Conservation (phyloP, 1,140 invertebrate genomes). For the Odontomachus brunneus region DNA sequence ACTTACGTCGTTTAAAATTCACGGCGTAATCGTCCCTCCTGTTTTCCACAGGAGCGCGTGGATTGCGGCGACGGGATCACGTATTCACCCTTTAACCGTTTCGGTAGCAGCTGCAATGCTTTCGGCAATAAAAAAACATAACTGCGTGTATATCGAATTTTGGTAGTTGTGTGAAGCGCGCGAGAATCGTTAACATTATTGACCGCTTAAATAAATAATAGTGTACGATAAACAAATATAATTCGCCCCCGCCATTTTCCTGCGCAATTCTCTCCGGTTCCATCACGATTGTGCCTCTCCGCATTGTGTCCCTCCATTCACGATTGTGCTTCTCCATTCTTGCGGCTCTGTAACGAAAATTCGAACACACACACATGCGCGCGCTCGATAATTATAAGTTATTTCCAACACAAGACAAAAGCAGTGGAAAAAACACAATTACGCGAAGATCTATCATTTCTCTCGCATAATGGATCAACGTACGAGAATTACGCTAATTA, state of each 20-base stretch:
- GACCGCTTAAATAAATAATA: constrained; percentile 14
- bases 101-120: constrained; percentile 29
- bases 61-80: constrained; percentile 40
- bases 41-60: constrained; percentile 25
- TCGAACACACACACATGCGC: background rate
- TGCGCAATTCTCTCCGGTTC: too few species aligned
- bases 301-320: too few species aligned
- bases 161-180: too few species aligned
- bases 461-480: constrained; percentile 33
- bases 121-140: background rate
- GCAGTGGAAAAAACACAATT: constrained; percentile 9
- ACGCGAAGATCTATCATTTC: constrained; percentile 36
- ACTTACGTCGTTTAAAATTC: constrained; percentile 59
- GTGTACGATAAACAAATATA: background rate
- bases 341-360: background rate
- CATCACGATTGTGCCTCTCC: too few species aligned
- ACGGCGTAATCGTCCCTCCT: constrained; percentile 38
- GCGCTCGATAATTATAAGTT: background rate
- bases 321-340: too few species aligned
- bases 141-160: background rate
- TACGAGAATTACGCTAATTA: constrained; percentile 46
- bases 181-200: constrained; percentile 18
- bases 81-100: constrained; percentile 39
- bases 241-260: too few species aligned
- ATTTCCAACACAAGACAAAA: background rate